Conservation (phyloP, 2,888 invertebrate species). For the Thereva nobilitata region DNA sequence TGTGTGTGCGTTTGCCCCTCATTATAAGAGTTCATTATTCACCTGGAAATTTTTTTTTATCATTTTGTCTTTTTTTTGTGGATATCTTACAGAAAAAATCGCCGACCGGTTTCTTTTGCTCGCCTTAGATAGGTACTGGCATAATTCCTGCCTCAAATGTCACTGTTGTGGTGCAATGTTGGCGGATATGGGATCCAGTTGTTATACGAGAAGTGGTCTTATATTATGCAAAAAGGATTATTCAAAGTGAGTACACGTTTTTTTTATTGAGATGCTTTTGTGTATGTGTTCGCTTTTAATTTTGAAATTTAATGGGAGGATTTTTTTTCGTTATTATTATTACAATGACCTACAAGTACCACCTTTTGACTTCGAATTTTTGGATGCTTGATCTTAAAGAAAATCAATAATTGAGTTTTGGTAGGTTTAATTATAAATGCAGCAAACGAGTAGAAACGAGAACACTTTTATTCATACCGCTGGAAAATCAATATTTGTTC, state of each 20-base stretch:
- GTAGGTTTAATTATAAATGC: too few species aligned
- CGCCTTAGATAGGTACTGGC: slow-evolving; percentile 95
- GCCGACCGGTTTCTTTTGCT: slow-evolving; percentile 88
- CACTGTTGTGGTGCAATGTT: slow-evolving; percentile 86
- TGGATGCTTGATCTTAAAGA: too few species aligned
- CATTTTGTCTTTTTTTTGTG: slow-evolving; percentile 8
- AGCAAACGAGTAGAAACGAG: too few species aligned
- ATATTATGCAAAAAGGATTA: slow-evolving; percentile 95
- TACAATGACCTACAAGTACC: too few species aligned
- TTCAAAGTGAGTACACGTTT: slow-evolving; percentile 72
- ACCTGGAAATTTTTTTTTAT: background rate
- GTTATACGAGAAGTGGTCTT: slow-evolving; percentile 91
- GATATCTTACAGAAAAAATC: slow-evolving; percentile 66
- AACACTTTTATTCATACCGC: too few species aligned
- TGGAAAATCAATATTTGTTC: too few species aligned
- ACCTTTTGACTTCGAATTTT: too few species aligned
- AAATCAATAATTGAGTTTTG: too few species aligned
- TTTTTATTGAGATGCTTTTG: background rate
- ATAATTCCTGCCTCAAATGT: slow-evolving; percentile 93
- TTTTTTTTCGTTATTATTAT: too few species aligned
- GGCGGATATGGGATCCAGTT: slow-evolving; percentile 88
- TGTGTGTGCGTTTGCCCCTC: background rate
- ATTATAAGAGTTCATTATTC: background rate
- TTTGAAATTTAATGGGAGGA: too few species aligned
- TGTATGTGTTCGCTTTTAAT: too few species aligned